Base-by-base conservation (phyloP, 2,888 invertebrate genomes). In the Stegana nigrithorax region DNA sequence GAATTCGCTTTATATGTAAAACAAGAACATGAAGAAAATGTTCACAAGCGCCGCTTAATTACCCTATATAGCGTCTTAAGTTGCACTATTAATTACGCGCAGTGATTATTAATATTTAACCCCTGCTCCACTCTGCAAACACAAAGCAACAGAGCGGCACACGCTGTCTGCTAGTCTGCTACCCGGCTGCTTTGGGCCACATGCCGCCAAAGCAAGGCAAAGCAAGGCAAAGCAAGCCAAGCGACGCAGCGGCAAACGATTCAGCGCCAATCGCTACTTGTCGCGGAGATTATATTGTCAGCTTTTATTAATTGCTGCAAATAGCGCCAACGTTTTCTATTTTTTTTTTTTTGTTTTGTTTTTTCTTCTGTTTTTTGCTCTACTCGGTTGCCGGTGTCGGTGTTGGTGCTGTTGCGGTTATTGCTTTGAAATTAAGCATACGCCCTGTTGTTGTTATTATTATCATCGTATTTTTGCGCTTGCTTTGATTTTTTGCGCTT, bases 221-320 rank as follows among this genome's bases (percentile, higher is more conserved):
- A n/a, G n/a, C n/a, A n/a, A n/a, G n/a, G n/a, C n/a, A n/a, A n/a
- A n/a, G n/a, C n/a, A n/a, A n/a, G n/a, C n/a, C n/a, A n/a, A 19
- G 4, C 58, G 32, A n/a, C 27, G 19, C 45, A 27, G 36, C 32
- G 32, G 7, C 42, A 50, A 57, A 29, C 64, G 32, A 21, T 42
- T 32, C 26, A 68, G 61, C 36, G 50, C 59, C 59, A 39, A 57
- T 44, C 75, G 78, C 80, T 75, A 79, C 79, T 78, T 81, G 78
- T 80, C 78, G 72, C 73, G 73, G 71, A 75, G 81, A 81, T 81
- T 81, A 83, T 74, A 82, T 83, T 81, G 81, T 81, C 81, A 83
- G 81, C 73, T 76, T 78, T 81, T 82, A 81, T 82, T 83, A 83
- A 81, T 83, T 81, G 79, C 80, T 75, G 75, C 75, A 73, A 76